A percentile compares a stretch with the other conserved stretches of the same genome.
phyloP scores from a whole-genome alignment of 2,888 invertebrate species.

The Augochlorella aurata region DNA sequence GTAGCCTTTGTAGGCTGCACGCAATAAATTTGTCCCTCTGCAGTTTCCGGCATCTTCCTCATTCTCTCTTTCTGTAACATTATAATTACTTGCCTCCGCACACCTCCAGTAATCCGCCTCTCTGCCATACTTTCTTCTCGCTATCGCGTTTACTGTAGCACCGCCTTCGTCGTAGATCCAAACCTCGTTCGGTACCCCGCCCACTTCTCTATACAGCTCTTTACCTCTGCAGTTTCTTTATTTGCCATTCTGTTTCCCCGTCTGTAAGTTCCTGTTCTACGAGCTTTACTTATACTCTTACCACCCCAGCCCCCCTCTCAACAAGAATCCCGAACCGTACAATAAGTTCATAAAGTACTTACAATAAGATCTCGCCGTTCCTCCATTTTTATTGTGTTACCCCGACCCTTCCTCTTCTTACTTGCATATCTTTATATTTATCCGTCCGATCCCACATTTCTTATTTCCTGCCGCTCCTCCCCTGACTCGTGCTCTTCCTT shows the following conservation, averaged over 20 bases:
- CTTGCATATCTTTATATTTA: background rate
- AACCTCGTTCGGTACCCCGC: background rate
- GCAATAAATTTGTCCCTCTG: background rate
- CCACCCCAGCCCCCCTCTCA: background rate
- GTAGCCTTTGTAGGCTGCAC: background rate
- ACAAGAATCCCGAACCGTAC: background rate
- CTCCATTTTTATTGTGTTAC: background rate
- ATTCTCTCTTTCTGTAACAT: background rate
- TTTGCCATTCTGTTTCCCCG: slow-evolving; percentile 4
- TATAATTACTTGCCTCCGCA: background rate
- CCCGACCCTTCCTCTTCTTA: background rate
- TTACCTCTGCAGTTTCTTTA: background rate
- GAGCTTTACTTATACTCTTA: background rate
- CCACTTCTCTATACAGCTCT: background rate
- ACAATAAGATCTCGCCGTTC: background rate
- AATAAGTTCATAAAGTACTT: background rate
- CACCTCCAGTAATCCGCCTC: background rate
- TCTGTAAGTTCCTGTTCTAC: background rate
- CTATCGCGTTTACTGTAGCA: background rate
- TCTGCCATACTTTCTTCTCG: background rate
- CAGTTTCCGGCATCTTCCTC: too few relatives aligned
- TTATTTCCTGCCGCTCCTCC: background rate
- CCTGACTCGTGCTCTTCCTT: background rate
- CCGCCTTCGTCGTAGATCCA: background rate
- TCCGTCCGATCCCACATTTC: background rate